These are phyloP conservation scores for Albula goreensis DNA, from an alignment of 2,113 vertebrate species.

Conservation along the genomic window DNA sequence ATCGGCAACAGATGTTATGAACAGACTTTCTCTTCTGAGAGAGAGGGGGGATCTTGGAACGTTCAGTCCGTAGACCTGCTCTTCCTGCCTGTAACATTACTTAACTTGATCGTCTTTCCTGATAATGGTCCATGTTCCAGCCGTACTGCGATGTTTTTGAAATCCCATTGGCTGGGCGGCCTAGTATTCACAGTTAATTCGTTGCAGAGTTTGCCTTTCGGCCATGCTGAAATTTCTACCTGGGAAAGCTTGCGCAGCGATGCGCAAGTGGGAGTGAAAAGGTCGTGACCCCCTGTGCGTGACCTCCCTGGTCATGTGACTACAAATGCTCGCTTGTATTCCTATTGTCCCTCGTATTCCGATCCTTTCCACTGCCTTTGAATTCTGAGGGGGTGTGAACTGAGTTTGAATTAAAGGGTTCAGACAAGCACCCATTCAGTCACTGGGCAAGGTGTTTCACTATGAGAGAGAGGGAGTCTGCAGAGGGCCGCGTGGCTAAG, in stretches of 20 bases:
- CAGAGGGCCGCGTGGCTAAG: background rate
- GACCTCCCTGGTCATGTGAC: background rate
- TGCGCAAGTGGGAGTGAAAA: background rate
- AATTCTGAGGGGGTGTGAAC: too few species aligned
- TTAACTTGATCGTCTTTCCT: too few species aligned
- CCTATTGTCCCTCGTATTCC: background rate
- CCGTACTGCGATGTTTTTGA: background rate
- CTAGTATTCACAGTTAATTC: background rate
- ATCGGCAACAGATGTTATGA: slow-evolving; percentile 4
- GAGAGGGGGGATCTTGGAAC: background rate
- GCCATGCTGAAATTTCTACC: background rate
- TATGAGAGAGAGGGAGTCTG: background rate
- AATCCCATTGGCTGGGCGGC: background rate
- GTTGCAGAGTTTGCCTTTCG: background rate
- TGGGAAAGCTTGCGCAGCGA: background rate
- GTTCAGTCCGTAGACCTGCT: background rate
- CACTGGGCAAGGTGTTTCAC: background rate
- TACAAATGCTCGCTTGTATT: background rate
- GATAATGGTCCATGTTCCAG: background rate
- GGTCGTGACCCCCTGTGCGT: background rate
- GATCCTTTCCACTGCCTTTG: background rate
- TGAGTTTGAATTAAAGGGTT: background rate
- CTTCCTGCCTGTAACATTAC: slow-evolving; percentile 1
- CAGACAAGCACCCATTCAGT: background rate
- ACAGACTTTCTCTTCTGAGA: background rate